Conservation (phyloP, 2,888 invertebrate genomes). For the Epinotia bilunana region DNA sequence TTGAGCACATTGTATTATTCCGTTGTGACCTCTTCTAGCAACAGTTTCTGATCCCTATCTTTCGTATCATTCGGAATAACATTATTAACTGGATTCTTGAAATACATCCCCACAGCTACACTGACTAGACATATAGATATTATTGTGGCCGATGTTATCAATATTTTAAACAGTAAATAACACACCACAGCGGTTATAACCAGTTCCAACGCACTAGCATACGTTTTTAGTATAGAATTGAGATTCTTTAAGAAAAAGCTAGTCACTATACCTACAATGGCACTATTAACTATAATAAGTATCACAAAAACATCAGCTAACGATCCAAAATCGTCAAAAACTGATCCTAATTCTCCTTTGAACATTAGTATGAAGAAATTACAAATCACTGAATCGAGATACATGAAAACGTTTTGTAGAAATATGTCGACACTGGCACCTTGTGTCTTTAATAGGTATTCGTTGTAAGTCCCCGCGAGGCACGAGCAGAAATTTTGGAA, state of each 20-base stretch:
- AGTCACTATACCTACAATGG: constrained; percentile 95
- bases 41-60: constrained; percentile 66
- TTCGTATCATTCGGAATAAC: constrained; percentile 50
- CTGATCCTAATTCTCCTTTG: constrained; percentile 86
- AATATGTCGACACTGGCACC: constrained; percentile 94
- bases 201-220: constrained; percentile 96
- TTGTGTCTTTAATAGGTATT: constrained; percentile 94
- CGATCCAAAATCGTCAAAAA: constrained; percentile 84
- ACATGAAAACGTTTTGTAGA: constrained; percentile 98
- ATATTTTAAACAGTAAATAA: constrained; percentile 93
- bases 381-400: constrained; percentile 96
- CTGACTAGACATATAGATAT: constrained; percentile 93
- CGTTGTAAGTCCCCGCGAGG: constrained; percentile 97
- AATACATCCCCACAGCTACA: constrained; percentile 93
- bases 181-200: constrained; percentile 95
- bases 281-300: constrained; percentile 94
- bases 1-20: constrained; percentile 12
- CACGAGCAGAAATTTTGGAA: constrained; percentile 96
- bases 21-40: constrained; percentile 62
- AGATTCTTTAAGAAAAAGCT: constrained; percentile 96
- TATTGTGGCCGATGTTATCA: constrained; percentile 92
- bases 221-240: constrained; percentile 97
- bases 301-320: constrained; percentile 89
- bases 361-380: constrained; percentile 89
- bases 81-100: constrained; percentile 93